Evolutionary conservation across 2,888 invertebrate species (phyloP).

Genomic region (Silvanus unidentatus): DNA sequence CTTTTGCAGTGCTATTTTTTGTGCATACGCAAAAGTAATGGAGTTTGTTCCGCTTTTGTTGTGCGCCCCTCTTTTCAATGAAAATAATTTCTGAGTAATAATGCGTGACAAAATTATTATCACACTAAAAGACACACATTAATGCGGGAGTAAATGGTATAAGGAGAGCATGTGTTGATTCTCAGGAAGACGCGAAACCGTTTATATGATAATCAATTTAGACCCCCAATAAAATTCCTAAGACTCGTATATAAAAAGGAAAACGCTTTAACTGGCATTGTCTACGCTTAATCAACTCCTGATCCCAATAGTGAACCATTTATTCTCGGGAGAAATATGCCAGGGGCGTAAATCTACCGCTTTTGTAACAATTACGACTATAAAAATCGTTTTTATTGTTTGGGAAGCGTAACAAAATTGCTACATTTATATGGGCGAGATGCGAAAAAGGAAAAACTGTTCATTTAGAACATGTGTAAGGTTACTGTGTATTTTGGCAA

Average conservation of each 20-base stretch:
- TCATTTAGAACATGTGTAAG: constrained; percentile 32
- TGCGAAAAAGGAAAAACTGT: constrained; percentile 16
- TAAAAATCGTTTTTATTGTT: too few relatives aligned
- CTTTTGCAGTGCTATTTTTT: too few relatives aligned
- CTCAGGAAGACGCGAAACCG: constrained; percentile 17
- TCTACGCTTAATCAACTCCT: constrained; percentile 34
- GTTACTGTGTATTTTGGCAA: too few relatives aligned
- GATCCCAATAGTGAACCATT: constrained; percentile 22
- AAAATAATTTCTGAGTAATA: too few relatives aligned
- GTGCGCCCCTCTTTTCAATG: too few relatives aligned
- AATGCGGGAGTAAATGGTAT: too few relatives aligned
- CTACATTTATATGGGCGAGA: not conserved
- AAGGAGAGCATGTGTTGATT: constrained; percentile 30
- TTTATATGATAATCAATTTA: constrained; percentile 24
- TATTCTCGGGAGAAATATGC: constrained; percentile 25
- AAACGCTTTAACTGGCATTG: constrained; percentile 22
- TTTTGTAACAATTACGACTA: too few relatives aligned
- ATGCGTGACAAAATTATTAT: too few relatives aligned
- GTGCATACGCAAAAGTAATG: too few relatives aligned
- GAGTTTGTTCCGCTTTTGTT: too few relatives aligned
- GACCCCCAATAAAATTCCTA: constrained; percentile 24
- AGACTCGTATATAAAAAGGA: constrained; percentile 4
- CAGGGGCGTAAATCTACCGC: constrained; percentile 17
- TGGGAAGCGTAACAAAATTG: not conserved
- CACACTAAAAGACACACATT: too few relatives aligned